These are phyloP conservation scores for Ferdinandea cuprea DNA, from an alignment of 2,888 invertebrate species.

Conservation along the genomic window DNA sequence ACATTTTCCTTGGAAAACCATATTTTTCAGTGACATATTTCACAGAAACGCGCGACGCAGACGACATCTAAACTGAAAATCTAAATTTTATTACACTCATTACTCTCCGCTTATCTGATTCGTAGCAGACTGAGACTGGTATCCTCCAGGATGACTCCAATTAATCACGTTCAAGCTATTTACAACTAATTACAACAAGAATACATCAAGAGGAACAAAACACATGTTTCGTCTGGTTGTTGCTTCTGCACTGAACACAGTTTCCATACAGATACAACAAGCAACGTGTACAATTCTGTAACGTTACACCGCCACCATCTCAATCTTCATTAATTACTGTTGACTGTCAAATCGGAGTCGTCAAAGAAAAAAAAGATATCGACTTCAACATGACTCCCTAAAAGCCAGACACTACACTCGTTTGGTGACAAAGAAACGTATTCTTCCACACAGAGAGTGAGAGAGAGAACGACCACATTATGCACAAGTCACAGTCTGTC, in stretches of 20 bases:
- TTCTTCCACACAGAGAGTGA: background rate
- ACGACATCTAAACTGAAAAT: slow-evolving; percentile 53
- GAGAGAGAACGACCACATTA: slow-evolving; percentile 1
- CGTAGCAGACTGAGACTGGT: slow-evolving; percentile 18
- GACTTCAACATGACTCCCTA: slow-evolving; percentile 46
- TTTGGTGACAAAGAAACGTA: slow-evolving; percentile 19
- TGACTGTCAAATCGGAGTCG: slow-evolving; percentile 59
- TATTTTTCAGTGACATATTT: slow-evolving; percentile 40
- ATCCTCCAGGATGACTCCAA: slow-evolving; percentile 44
- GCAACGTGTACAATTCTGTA: slow-evolving; percentile 9
- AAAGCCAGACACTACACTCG: slow-evolving; percentile 3
- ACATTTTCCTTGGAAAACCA: slow-evolving; percentile 1
- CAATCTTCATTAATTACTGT: slow-evolving; percentile 56
- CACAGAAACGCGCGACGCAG: slow-evolving; percentile 22
- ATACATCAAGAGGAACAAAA: slow-evolving; percentile 38
- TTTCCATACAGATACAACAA: background rate
- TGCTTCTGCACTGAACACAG: background rate
- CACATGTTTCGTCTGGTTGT: slow-evolving; percentile 54
- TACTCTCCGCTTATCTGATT: slow-evolving; percentile 54
- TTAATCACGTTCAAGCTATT: slow-evolving; percentile 68
- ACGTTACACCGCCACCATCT: slow-evolving; percentile 46
- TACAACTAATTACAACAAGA: slow-evolving; percentile 66
- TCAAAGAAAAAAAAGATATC: slow-evolving; percentile 57
- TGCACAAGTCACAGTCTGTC: slow-evolving; percentile 60
- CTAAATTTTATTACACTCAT: slow-evolving; percentile 63